Base-by-base conservation (phyloP, 2,888 invertebrate species). In the Drosophila pegasa region DNA sequence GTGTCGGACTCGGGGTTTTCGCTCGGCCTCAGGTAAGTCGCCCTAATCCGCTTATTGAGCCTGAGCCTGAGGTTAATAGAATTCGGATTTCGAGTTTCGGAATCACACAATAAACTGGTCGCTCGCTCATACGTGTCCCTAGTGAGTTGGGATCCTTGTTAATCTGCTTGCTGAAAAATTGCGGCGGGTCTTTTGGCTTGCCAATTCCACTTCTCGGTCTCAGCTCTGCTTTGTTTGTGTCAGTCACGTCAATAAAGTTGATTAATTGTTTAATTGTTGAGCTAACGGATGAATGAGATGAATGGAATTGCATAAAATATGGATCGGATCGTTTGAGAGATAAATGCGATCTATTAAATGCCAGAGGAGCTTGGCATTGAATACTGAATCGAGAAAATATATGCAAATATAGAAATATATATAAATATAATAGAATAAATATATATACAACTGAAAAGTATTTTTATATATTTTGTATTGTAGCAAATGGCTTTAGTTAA, bases 111-210 rank as follows among this genome's bases (percentile, higher is more conserved):
- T 65, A 57, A 76, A 78, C 67, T 68, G 50, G 6, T 45, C 61
- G 50, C 3, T 41, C 57, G 50, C 33, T 43, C 58, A 67, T 56
- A 86, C 85, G 85, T 86, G 85, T 86, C 88, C 87, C 85, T 74
- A 31, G 88, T 61, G 79, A 60, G 64, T 74, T 70, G 51, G 62
- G 77, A 71, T 38, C 52, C 63, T 79, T 78, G 86, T 65, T 84
- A 85, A 85, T 87, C 84, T 70, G 61, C 71, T 75, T 80, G 86
- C 80, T 83, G 80, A 87, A 87, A 82, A 87, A 87, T 88, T 87
- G 81, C 80, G 68, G 71, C 38, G 71, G 64, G 56, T 67, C 75
- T 54, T 40, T 41, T 41, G 68, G 66, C 47, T 76, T 69, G 69
- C 67, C 52, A 69, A 75, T 75, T 69, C 59, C 68, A 66, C 62